Conservation (phyloP, 2,888 invertebrate species). For the Idaea biselata region DNA sequence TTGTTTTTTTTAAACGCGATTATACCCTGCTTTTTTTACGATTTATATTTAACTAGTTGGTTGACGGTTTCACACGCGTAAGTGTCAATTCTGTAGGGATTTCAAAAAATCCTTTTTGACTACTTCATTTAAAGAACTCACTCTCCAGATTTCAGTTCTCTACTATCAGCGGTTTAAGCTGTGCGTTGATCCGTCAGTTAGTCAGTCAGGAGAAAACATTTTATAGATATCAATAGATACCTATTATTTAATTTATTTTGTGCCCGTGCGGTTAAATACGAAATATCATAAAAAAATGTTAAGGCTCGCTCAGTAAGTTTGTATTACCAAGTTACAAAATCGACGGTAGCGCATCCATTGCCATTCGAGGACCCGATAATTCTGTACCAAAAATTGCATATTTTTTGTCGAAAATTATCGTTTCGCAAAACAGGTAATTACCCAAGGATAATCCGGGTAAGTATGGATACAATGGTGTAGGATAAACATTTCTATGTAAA, state of each 20-base stretch:
- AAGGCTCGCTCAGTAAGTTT: not conserved
- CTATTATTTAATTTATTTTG: too few relatives aligned
- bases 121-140: too few relatives aligned
- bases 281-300: not conserved
- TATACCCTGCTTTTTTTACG: too few relatives aligned
- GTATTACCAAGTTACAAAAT: conserved; percentile 2
- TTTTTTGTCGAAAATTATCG: conserved; percentile 62
- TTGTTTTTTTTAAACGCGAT: too few relatives aligned
- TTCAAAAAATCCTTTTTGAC: too few relatives aligned
- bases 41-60: too few relatives aligned
- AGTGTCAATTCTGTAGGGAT: too few relatives aligned
- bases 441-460: conserved; percentile 66
- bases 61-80: too few relatives aligned
- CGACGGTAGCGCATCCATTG: conserved; percentile 35
- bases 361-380: conserved; percentile 55
- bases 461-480: conserved; percentile 57
- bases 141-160: too few relatives aligned
- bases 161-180: not conserved
- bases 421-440: conserved; percentile 76
- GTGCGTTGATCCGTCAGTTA: not conserved
- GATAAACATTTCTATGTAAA: conserved; percentile 50
- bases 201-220: not conserved
- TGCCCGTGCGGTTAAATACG: not conserved
- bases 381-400: conserved; percentile 48
- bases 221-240: too few relatives aligned